Base-by-base conservation (phyloP, 2,888 invertebrate species). In the Gymnoscelis rufifasciata region DNA sequence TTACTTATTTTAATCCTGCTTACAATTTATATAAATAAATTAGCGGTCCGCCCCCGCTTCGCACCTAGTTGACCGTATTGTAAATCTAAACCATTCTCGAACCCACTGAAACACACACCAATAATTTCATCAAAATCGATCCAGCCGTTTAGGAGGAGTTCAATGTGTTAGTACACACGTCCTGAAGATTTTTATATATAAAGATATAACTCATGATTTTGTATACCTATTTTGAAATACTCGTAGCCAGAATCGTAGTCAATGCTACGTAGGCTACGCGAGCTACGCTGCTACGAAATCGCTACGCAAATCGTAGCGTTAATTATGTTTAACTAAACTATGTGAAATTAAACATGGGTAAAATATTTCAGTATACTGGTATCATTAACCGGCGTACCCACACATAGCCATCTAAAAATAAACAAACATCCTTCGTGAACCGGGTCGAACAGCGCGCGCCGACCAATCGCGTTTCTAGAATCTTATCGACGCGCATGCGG, bases 401-500 rank as follows among this genome's bases (percentile, higher is more conserved):
- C 79, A 83, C 81, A 73, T 36, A 27, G 51, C 56, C 50, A 11
- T 60, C 62, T 74, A 74, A 70, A 70, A 73, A 79, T 77, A 80
- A 78, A 78, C 75, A 83, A 77, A 76, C 74, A 66, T 68, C 69
- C 67, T 71, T 71, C 70, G 59, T 71, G 77, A 57, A 59, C 78
- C 69, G 79, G 72, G 82, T 58, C 59, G 64, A 40, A 50, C 68
- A 51, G 54, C 57, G 52, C 53, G 56, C 55, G 56, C 70, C 78
- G 53, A 71, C 88, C 88, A 88, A 88, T 88, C 80, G 59, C 74
- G 56, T 47, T 61, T 65, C 79, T 64, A 74, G 76, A 79, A 78
- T 60, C 52, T 75, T 81, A 81, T 83, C 83, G 80, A 74, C 87
- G 84, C 83, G 86, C 83, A 82, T 79, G 82, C 88, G 87, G 83